Conservation (phyloP, 53 echinoderm and acorn worm species). For the Temnopleurus reevesii region DNA sequence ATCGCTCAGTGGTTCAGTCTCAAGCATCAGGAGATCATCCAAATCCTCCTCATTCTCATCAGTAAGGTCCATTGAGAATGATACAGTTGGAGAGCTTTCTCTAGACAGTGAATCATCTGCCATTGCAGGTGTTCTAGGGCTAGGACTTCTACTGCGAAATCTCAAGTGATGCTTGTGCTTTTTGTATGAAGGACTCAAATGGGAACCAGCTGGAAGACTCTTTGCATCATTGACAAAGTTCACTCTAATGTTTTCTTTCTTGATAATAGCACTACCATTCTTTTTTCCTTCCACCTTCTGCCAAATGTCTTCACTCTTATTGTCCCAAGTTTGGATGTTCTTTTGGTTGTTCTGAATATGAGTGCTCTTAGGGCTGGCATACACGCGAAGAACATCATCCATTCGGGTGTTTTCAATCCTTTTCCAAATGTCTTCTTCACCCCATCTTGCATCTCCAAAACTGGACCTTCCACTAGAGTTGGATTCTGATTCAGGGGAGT, state of each 20-base stretch:
- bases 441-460: constrained; percentile 31
- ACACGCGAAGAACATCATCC: constrained; percentile 54
- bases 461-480: constrained; percentile 51
- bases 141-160: constrained; percentile 38
- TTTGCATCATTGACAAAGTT: constrained; percentile 35
- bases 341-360: constrained; percentile 40
- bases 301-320: constrained; percentile 53
- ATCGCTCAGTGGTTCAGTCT: constrained; percentile 71
- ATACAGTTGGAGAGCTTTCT: constrained; percentile 54
- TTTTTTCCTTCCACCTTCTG: constrained; percentile 45
- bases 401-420: constrained; percentile 60
- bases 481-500: constrained; percentile 44
- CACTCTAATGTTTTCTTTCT: constrained; percentile 36
- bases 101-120: constrained; percentile 46
- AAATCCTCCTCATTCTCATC: constrained; percentile 78
- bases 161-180: constrained; percentile 48
- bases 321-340: constrained; percentile 42
- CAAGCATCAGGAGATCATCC: constrained; percentile 81
- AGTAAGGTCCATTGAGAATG: constrained; percentile 57
- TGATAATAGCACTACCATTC: constrained; percentile 31
- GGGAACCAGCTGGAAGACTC: not conserved
- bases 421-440: constrained; percentile 56
- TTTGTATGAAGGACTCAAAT: constrained; percentile 22
- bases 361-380: constrained; percentile 34
- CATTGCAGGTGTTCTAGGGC: constrained; percentile 5